phyloP scores from a whole-genome alignment of 1,140 invertebrate species.

The Ridgeia piscesae region DNA sequence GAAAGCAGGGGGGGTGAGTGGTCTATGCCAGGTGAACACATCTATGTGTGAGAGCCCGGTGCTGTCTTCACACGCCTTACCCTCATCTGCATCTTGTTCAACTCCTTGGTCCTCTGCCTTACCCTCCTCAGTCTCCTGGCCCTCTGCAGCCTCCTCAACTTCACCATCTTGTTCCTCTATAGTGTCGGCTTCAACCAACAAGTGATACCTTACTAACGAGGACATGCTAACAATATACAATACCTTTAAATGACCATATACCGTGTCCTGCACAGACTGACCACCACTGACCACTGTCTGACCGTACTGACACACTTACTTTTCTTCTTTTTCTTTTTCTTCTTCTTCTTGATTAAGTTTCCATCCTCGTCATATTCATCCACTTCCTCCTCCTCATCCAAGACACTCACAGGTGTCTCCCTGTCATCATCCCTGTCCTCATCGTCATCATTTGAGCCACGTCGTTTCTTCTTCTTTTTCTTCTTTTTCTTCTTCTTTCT shows the following conservation, averaged over 20 bases:
- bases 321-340: conserved; percentile 10
- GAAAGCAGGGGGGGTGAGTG: neutral
- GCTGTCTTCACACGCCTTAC: neutral
- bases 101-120: conserved; percentile 44
- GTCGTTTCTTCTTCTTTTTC: neutral
- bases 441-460: neutral
- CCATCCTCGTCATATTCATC: neutral
- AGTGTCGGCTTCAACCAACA: conserved; percentile 37
- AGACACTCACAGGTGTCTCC: neutral
- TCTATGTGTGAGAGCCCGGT: neutral
- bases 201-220: neutral
- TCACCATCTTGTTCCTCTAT: conserved; percentile 44
- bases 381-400: neutral
- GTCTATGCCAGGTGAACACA: neutral
- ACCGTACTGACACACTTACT: neutral
- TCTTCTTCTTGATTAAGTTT: neutral
- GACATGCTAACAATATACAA: neutral
- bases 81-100: neutral
- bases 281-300: neutral
- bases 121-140: conserved; percentile 46
- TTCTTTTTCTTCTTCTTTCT: conserved; percentile 6
- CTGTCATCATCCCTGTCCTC: neutral
- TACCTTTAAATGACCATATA: neutral
- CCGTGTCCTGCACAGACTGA: neutral
- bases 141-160: conserved; percentile 42